Evolutionary conservation across 2,113 vertebrate genomes (phyloP).

Genomic region (Mungos mungo): DNA sequence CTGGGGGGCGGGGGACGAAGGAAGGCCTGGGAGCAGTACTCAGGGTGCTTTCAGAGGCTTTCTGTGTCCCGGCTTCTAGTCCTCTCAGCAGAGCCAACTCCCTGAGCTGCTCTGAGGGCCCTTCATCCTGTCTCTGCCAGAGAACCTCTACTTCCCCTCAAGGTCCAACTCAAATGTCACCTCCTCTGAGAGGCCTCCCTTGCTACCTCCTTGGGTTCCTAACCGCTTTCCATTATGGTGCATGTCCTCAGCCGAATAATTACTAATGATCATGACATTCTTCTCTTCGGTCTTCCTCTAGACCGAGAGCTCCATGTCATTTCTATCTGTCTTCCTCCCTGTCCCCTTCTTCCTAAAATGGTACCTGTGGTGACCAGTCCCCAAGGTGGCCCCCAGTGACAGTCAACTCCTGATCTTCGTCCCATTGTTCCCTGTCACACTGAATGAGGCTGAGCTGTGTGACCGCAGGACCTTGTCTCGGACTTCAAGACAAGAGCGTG

Average conservation of each 20-base stretch:
- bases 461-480: background rate
- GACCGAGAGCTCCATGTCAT: background rate
- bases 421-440: background rate
- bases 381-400: too few relatives aligned
- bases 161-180: too few relatives aligned
- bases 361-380: accelerated
- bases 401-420: accelerated
- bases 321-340: background rate
- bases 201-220: background rate
- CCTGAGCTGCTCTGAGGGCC: too few relatives aligned
- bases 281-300: background rate
- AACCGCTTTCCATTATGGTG: too few relatives aligned
- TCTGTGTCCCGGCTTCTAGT: background rate
- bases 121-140: background rate
- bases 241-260: background rate
- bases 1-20: background rate
- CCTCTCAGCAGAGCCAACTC: background rate
- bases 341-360: background rate
- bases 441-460: background rate
- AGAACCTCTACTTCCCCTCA: background rate
- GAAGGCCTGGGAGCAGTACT: too few relatives aligned
- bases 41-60: background rate
- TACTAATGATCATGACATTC: too few relatives aligned
- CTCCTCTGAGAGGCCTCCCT: background rate
- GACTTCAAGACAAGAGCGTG: background rate